Base-by-base conservation (phyloP, 2,888 invertebrate genomes). In the Papilio protenor region DNA sequence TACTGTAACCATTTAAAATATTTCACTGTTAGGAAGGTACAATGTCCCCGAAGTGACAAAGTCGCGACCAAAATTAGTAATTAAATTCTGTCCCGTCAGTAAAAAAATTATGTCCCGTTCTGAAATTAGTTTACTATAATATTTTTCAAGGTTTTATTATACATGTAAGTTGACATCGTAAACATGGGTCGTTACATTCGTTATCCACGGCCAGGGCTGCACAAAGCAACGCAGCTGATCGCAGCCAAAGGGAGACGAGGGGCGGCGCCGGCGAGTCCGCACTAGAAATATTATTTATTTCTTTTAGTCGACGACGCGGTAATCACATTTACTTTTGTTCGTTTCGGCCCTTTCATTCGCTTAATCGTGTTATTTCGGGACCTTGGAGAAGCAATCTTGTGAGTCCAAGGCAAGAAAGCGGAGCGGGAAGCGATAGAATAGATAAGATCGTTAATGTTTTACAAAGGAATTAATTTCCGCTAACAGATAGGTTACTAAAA, bases 281-380 rank as follows among this genome's bases (percentile, higher is more conserved):
- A 86, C 85, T 91, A 92, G 92, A 92, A 93, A 94, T 93, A 94
- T 94, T 91, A 91, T 90, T 92, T 92, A 93, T 93, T 93, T 93
- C 90, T 90, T 88, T 90, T 86, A 89, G 90, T 90, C 90, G 90
- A 90, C 89, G 90, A 89, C 88, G 88, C 90, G 89, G 93, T 94
- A 94, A 94, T 94, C 93, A 94, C 94, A 93, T 94, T 93, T 92
- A 89, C 93, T 93, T 88, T 94, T 94, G 93, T 94, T 93, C 93
- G 91, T 91, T 92, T 92, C 87, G 91, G 88, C 91, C 92, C 93
- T 78, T 94, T 93, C 92, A 92, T 91, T 92, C 92, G 90, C 90
- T 92, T 94, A 94, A 94, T 94, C 93, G 92, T 87, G 94, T 94
- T 94, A 94, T 93, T 93, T 91, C 90, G 91, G 91, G 89, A 87